These are phyloP conservation scores for Colossoma macropomum DNA, from an alignment of 2,113 vertebrate genomes.

Conservation along the genomic window DNA sequence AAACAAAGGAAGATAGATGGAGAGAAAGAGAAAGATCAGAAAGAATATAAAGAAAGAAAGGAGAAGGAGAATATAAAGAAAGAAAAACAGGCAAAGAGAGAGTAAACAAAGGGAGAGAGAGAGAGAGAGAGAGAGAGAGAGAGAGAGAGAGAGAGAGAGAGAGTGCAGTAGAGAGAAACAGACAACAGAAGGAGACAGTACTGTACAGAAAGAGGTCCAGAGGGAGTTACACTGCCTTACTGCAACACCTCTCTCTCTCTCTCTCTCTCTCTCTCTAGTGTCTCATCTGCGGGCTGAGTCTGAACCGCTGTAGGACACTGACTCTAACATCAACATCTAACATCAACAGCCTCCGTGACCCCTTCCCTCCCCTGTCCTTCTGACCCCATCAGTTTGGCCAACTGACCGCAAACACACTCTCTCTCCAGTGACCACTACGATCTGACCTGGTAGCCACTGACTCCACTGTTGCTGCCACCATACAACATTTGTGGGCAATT, in stretches of 20 bases:
- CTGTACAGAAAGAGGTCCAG: neutral
- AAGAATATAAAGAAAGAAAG: too few relatives aligned
- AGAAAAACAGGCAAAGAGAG: too few relatives aligned
- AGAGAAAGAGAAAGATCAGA: too few relatives aligned
- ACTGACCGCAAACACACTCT: neutral
- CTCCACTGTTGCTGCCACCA: too few relatives aligned
- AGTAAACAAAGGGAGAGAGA: too few relatives aligned
- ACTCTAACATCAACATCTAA: neutral
- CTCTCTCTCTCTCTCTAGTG: neutral
- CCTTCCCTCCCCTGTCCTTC: neutral
- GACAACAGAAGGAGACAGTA: neutral
- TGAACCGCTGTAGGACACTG: neutral
- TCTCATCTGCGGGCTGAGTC: neutral
- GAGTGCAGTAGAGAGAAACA: neutral
- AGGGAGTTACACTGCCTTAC: neutral
- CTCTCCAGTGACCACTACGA: neutral
- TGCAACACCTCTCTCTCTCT: neutral
- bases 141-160: neutral
- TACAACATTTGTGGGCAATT: too few relatives aligned
- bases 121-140: conserved; percentile 6
- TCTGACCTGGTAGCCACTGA: too few relatives aligned
- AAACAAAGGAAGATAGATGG: neutral
- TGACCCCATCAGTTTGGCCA: neutral
- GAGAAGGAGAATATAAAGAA: too few relatives aligned
- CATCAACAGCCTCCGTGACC: too few relatives aligned